A percentile compares a stretch with the other conserved stretches of the same genome.
phyloP scores from a whole-genome alignment of 1,140 invertebrate species.

The Calycopis cecrops region DNA sequence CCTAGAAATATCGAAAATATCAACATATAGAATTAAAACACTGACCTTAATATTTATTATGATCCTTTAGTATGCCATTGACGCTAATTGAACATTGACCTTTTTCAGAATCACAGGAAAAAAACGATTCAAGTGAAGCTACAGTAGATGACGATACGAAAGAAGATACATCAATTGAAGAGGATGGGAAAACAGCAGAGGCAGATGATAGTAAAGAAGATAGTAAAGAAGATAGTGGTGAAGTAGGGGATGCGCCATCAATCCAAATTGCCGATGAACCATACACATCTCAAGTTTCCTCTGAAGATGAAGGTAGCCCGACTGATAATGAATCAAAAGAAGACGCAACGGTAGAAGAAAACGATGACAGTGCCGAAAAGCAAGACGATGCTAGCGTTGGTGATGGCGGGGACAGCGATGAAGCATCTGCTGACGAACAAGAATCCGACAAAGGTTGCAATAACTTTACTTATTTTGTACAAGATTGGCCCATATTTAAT shows the following conservation, averaged over 20 bases:
- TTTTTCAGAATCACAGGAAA: conserved; percentile 60
- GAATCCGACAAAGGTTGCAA: conserved; percentile 41
- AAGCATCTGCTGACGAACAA: conserved; percentile 53
- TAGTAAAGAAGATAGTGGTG: conserved; percentile 36
- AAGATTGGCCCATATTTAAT: too few relatives aligned
- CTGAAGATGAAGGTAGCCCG: conserved; percentile 50
- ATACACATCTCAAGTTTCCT: conserved; percentile 62
- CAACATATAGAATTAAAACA: too few relatives aligned
- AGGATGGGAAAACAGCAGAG: conserved; percentile 37
- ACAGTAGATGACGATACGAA: conserved; percentile 64
- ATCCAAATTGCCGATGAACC: conserved; percentile 70
- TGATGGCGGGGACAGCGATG: conserved; percentile 58
- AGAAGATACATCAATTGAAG: conserved; percentile 58
- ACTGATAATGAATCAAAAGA: conserved; percentile 64
- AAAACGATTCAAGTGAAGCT: conserved; percentile 69
- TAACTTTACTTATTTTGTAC: not conserved
- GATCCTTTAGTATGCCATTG: too few relatives aligned
- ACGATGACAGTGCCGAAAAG: conserved; percentile 40
- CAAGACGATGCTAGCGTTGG: conserved; percentile 43
- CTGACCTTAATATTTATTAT: too few relatives aligned
- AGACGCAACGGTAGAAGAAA: conserved; percentile 37
- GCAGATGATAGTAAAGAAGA: conserved; percentile 43
- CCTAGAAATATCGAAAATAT: too few relatives aligned
- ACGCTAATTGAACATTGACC: too few relatives aligned
- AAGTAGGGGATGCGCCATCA: conserved; percentile 49